Base-by-base conservation (phyloP, 2,797 vertebrate species). In the Amphiprion clarkii region DNA sequence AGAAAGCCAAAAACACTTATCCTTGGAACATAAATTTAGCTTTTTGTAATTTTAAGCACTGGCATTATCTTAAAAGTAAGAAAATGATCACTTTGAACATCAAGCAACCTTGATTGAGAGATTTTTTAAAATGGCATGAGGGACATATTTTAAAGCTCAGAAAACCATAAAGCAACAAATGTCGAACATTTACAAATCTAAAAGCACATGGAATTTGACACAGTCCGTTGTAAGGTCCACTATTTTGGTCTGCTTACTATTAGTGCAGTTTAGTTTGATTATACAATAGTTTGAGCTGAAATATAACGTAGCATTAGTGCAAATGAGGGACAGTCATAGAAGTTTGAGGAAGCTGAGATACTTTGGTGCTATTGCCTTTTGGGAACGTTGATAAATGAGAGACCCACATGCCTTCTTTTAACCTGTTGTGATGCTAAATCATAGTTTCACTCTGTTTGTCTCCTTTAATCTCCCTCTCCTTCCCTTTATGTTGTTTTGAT, bases 401-500 rank as follows among this genome's bases (percentile, higher is more conserved):
- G n/a, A 51, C 2, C 5, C 2, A n/a, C 7, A 6, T 53, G 6
- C 39, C 6, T 68, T 46, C 1, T 56, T 56, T 19, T 4, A 48
- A 69, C 55, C 8, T 68, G 13, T 17, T 57, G 14, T n/a, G 27
- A 29, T 52, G 33, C 63, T 65, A 44, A 55, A 58, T n/a, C 23
- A 40, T 52, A 42, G 8, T 56, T 33, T 51, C 21, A 25, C 25
- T 62, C 36, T 31, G n/a, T 76, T 54, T 42, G 19, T 67, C 44
- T 73, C 40, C 56, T 62, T 77, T 46, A 55, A 73, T 71, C 68
- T n/a, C 58, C 33, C 61, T 59, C 62, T 60, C 23, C 51, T 63
- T 61, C 21, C 27, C 48, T 66, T 31, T 17, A 5, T 82, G 76
- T 88, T 83, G 79, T 88, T 89, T 88, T 89, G 76, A 82, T 81